Conservation (phyloP, 2,113 vertebrate species). For the Plecturocebus donacophilus region DNA sequence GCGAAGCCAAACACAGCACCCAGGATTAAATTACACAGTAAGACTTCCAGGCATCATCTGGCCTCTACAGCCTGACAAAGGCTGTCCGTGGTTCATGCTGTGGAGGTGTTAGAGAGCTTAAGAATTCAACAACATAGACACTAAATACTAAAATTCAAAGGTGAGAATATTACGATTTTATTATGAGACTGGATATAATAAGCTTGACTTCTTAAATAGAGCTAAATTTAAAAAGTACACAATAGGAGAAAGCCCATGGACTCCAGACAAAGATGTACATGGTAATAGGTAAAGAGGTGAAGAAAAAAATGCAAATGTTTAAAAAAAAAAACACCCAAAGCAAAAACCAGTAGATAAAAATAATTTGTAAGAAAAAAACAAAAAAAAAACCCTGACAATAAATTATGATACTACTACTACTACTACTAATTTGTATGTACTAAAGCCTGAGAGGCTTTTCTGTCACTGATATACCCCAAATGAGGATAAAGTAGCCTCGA, state of each 20-base stretch:
- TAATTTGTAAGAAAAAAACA: neutral
- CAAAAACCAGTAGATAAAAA: slow-evolving; percentile 24
- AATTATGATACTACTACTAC: neutral
- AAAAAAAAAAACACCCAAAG: neutral
- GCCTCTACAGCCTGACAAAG: slow-evolving; percentile 52
- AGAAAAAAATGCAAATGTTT: slow-evolving; percentile 3
- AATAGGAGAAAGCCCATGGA: neutral
- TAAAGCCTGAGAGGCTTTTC: neutral
- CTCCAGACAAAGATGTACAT: neutral
- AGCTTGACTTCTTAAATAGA: slow-evolving; percentile 24
- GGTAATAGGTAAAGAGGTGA: neutral
- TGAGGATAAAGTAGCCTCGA: neutral
- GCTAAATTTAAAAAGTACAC: slow-evolving; percentile 10
- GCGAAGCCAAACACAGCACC: neutral
- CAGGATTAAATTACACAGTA: slow-evolving; percentile 65
- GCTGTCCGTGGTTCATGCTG: slow-evolving; percentile 6
- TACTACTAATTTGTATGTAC: too few species aligned
- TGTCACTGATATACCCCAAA: neutral
- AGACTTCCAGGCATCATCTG: slow-evolving; percentile 54
- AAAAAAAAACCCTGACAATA: neutral
- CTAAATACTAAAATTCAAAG: slow-evolving; percentile 13
- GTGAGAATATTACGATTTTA: neutral
- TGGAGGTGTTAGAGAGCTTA: slow-evolving; percentile 5
- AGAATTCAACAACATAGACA: slow-evolving; percentile 28
- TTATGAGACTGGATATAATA: slow-evolving; percentile 14